Percentiles rank a stretch among this genome's conserved stretches.
Evolutionary conservation across 2,888 invertebrate genomes (phyloP).

Genomic region (Hypena proboscidalis): DNA sequence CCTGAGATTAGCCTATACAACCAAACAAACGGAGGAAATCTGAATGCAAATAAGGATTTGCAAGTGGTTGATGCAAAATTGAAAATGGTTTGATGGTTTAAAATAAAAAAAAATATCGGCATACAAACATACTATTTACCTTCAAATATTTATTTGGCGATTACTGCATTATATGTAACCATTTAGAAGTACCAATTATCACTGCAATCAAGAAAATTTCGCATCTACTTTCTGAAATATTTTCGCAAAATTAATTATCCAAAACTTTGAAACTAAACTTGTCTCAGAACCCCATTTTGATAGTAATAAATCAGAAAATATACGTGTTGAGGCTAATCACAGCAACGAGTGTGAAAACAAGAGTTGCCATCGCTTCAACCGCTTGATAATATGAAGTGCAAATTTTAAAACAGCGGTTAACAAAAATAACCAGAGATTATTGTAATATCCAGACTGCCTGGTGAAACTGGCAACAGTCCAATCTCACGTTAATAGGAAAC

Average conservation of each 20-base stretch:
- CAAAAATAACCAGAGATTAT: slow-evolving; percentile 62
- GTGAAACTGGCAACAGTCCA: slow-evolving; percentile 64
- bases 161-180: too few species aligned
- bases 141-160: too few species aligned
- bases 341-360: slow-evolving; percentile 16
- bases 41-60: too few species aligned
- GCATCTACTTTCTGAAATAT: slow-evolving; percentile 1
- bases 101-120: too few species aligned
- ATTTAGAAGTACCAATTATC: too few species aligned
- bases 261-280: not conserved
- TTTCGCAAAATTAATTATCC: slow-evolving; percentile 13
- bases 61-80: too few species aligned
- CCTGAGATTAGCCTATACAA: too few species aligned
- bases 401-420: slow-evolving; percentile 53
- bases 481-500: slow-evolving; percentile 54
- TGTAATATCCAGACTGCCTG: slow-evolving; percentile 59
- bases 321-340: slow-evolving; percentile 17
- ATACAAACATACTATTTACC: too few species aligned
- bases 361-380: slow-evolving; percentile 26
- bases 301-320: slow-evolving; percentile 20
- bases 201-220: too few species aligned
- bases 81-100: too few species aligned
- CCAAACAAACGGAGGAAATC: too few species aligned
- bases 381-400: slow-evolving; percentile 44
- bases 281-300: slow-evolving; percentile 8